Conservation (phyloP, 2,797 vertebrate species). For the Labeo calbasu region DNA sequence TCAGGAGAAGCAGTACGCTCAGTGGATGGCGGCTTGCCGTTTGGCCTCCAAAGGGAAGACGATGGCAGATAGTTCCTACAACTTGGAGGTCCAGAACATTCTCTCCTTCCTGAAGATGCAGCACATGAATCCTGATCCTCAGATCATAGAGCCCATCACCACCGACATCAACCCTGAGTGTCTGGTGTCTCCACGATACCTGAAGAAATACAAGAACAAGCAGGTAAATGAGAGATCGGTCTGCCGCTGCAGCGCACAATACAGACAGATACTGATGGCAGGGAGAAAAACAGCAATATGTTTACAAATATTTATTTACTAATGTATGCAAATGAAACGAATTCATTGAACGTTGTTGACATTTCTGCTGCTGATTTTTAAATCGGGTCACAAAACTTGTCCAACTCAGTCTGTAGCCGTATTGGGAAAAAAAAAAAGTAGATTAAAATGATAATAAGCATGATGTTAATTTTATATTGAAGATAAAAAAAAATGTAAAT, state of each 20-base stretch:
- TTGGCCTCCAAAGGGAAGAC: slow-evolving; percentile 98
- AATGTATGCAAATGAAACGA: not conserved
- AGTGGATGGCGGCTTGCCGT: slow-evolving; percentile 99
- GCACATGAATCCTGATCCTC: slow-evolving; percentile 96
- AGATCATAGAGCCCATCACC: slow-evolving; percentile 91
- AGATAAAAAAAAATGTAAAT: no score
- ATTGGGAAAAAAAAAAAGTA: not conserved
- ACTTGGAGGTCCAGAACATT: slow-evolving; percentile 97
- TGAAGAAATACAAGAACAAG: slow-evolving; percentile 99
- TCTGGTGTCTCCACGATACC: slow-evolving; percentile 94
- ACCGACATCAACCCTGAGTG: slow-evolving; percentile 96
- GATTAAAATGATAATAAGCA: not conserved
- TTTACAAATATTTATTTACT: not conserved
- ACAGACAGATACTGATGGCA: not conserved
- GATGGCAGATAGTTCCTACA: slow-evolving; percentile 99
- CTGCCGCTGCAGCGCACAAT: not conserved
- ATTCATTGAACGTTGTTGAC: not conserved
- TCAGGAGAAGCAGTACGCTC: slow-evolving; percentile 98
- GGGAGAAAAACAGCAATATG: slow-evolving; percentile 37
- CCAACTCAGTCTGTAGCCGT: not conserved
- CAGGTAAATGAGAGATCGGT: slow-evolving; percentile 79
- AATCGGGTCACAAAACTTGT: not conserved
- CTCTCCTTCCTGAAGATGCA: slow-evolving; percentile 99
- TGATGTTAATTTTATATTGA: not conserved
- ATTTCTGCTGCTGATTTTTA: not conserved